A percentile compares a stretch with the other conserved stretches of the same genome.
Conservation (phyloP, 2,113 vertebrate species). For the Psephotus haematonotus region DNA sequence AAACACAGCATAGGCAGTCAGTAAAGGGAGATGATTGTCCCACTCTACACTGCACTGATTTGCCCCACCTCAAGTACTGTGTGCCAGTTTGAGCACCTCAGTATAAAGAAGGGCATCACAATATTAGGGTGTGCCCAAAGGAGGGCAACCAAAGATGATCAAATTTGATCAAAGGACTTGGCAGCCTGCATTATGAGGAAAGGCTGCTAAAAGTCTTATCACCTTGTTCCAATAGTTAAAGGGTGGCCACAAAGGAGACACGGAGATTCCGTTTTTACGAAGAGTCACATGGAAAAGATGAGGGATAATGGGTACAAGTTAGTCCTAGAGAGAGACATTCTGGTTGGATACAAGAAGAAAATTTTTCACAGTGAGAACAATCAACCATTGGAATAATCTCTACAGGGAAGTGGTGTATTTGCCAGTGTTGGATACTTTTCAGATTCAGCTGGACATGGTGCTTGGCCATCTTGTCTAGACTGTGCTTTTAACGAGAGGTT, state of each 20-base stretch:
- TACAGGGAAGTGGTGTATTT: background rate
- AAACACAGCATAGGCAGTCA: rapidly evolving
- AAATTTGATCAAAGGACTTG: background rate
- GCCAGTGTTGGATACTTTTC: background rate
- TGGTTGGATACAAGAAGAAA: background rate
- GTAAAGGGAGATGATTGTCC: background rate
- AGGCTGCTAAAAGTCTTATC: background rate
- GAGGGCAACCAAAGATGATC: background rate
- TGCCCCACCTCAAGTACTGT: background rate
- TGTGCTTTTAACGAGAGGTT: background rate
- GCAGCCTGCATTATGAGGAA: background rate
- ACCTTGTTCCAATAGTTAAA: background rate
- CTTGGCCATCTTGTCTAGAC: background rate
- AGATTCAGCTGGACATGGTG: background rate
- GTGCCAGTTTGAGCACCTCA: background rate
- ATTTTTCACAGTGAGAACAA: background rate
- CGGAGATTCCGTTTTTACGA: background rate
- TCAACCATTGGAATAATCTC: background rate
- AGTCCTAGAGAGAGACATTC: background rate
- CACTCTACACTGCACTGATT: rapidly evolving
- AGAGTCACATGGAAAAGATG: background rate
- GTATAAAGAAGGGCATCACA: background rate
- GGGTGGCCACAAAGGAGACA: background rate
- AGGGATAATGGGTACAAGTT: background rate
- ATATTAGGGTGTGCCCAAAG: background rate